Evolutionary conservation across 1,140 invertebrate species (phyloP).

Genomic region (Calliopsis andreniformis): DNA sequence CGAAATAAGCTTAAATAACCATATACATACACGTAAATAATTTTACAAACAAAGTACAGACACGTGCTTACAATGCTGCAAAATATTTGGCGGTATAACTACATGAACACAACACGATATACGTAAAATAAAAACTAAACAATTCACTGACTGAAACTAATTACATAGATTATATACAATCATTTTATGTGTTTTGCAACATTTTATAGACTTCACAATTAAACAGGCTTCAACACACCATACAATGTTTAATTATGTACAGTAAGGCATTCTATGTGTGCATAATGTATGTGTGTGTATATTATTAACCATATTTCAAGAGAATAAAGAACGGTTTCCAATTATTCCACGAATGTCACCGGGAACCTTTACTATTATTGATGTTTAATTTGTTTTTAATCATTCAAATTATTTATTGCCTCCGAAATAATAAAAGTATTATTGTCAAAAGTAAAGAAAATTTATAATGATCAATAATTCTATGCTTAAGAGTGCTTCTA

Average conservation of each 20-base stretch:
- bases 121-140: background rate
- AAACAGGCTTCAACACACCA: too few species aligned
- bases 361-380: background rate
- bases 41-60: too few species aligned
- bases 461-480: too few species aligned
- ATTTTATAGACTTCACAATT: background rate
- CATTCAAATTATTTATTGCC: background rate
- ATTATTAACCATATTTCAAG: background rate
- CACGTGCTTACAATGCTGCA: background rate
- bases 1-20: background rate
- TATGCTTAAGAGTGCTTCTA: too few species aligned
- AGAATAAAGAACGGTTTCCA: constrained; percentile 1
- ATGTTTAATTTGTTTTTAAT: background rate
- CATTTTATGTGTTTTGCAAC: background rate
- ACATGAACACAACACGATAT: background rate
- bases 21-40: too few species aligned
- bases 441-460: too few species aligned
- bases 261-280: background rate
- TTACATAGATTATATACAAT: background rate
- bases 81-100: background rate
- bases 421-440: too few species aligned
- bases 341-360: background rate
- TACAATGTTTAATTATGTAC: background rate
- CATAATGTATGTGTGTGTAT: background rate
- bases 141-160: background rate